phyloP scores from a whole-genome alignment of 1,140 invertebrate genomes.

The Zaprionus lachaisei region DNA sequence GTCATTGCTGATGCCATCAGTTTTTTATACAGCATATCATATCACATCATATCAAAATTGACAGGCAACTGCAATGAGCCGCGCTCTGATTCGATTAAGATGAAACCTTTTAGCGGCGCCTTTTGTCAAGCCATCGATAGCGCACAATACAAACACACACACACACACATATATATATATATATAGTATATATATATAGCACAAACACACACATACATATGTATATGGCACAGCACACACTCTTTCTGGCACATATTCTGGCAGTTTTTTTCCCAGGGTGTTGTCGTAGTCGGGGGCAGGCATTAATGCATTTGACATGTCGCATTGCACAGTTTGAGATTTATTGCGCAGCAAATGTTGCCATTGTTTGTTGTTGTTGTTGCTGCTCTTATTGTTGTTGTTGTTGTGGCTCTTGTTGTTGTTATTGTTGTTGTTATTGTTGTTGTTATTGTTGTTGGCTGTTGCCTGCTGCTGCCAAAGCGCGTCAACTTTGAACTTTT shows the following conservation, averaged over 20 bases:
- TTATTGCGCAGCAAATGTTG: constrained; percentile 46
- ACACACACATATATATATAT: neutral
- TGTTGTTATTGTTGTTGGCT: neutral
- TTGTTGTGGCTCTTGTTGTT: neutral
- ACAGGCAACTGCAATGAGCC: constrained; percentile 5
- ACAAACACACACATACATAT: too few relatives aligned
- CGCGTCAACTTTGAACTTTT: constrained; percentile 54
- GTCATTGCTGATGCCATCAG: neutral
- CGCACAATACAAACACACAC: neutral
- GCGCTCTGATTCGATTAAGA: constrained; percentile 30
- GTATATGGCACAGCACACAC: neutral
- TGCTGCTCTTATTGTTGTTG: too few relatives aligned
- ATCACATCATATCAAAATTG: constrained; percentile 12
- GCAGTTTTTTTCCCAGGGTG: constrained; percentile 9
- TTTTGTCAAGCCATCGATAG: constrained; percentile 2
- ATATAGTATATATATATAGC: too few relatives aligned
- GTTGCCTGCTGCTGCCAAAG: constrained; percentile 23
- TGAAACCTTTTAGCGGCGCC: constrained; percentile 10
- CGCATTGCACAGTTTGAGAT: constrained; percentile 34
- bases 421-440: neutral
- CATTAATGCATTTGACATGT: constrained; percentile 34
- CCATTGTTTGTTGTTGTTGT: neutral
- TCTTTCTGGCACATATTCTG: neutral
- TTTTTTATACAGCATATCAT: neutral
- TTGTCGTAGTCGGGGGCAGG: neutral